These are phyloP conservation scores for Psilopsiagon aurifrons DNA, from an alignment of 2,113 vertebrate species.

Conservation along the genomic window DNA sequence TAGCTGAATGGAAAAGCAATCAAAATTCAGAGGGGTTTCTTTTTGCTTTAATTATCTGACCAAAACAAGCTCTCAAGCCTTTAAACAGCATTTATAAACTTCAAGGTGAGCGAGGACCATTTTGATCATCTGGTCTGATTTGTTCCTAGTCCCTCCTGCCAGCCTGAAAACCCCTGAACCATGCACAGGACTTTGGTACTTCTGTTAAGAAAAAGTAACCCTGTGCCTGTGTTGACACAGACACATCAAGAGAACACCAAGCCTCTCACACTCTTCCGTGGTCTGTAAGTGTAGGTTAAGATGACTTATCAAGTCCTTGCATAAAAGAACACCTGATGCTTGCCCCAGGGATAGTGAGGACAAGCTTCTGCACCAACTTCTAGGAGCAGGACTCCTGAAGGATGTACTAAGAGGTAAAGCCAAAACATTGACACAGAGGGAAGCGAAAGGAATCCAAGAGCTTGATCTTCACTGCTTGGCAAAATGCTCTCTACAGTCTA, in stretches of 20 bases:
- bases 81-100: not conserved
- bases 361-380: not conserved
- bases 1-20: slow-evolving; percentile 42
- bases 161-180: not conserved
- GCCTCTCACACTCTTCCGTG: not conserved
- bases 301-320: not conserved
- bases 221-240: not conserved
- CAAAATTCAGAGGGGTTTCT: not conserved
- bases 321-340: not conserved
- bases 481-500: not conserved
- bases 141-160: not conserved
- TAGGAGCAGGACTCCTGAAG: not conserved
- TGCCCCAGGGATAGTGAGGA: not conserved
- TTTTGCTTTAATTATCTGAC: not conserved
- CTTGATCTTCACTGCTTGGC: not conserved
- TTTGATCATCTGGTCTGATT: not conserved
- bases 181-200: not conserved
- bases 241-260: accelerated
- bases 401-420: not conserved
- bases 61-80: not conserved
- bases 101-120: not conserved
- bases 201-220: not conserved
- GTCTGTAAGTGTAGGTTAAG: not conserved
- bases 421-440: not conserved
- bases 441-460: not conserved